Evolutionary conservation across 2,797 vertebrate genomes (phyloP).

Genomic region (Pteropus rufus): DNA sequence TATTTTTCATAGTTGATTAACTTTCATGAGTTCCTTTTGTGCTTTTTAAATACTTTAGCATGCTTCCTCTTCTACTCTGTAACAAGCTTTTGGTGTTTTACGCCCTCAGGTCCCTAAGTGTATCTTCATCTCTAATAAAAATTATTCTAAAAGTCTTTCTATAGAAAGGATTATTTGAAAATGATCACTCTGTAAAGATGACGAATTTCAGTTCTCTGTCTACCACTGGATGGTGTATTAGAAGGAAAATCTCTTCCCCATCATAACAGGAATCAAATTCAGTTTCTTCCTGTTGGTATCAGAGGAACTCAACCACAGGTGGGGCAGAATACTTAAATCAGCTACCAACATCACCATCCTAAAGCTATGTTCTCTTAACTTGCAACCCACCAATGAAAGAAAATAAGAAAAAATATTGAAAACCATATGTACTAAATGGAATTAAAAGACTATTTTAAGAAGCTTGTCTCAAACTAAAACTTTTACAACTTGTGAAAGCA

Average conservation of each 20-base stretch:
- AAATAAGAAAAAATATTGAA: not conserved
- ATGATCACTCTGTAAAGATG: not conserved
- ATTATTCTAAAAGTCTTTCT: not conserved
- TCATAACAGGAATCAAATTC: not conserved
- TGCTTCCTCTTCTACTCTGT: not conserved
- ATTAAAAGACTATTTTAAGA: not conserved
- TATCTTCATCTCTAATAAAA: constrained; percentile 5
- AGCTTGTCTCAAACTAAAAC: not conserved
- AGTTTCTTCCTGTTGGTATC: not conserved
- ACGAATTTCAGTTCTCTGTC: not conserved
- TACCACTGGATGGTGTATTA: not conserved
- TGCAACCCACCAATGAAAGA: not conserved
- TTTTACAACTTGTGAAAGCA: not conserved
- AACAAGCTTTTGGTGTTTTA: not conserved
- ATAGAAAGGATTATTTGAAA: constrained; percentile 13
- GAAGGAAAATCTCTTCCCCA: not conserved
- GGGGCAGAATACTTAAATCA: not conserved
- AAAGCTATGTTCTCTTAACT: not conserved
- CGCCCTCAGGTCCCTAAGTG: not conserved
- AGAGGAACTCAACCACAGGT: not conserved
- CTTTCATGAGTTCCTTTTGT: not conserved
- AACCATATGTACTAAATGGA: not conserved
- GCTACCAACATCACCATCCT: not conserved
- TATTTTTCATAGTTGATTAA: not conserved
- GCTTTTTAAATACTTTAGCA: not conserved